Conservation (phyloP, 2,113 vertebrate genomes). For the Gallinago media region DNA sequence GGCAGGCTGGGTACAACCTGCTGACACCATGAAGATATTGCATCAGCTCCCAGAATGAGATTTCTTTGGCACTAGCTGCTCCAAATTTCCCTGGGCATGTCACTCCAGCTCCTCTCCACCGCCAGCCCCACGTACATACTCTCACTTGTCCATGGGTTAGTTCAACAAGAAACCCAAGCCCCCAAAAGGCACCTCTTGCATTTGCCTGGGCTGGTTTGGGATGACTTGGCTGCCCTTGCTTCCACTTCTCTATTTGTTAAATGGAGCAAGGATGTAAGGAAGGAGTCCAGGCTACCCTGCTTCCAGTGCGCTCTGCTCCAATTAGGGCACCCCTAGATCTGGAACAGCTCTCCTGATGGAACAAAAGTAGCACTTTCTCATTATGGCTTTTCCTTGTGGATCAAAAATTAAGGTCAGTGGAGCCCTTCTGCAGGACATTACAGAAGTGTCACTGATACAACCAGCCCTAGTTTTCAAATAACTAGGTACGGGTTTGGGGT, state of each 20-base stretch:
- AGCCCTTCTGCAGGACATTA: background rate
- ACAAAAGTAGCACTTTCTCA: background rate
- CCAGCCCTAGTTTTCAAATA: background rate
- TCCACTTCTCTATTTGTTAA: constrained; percentile 3
- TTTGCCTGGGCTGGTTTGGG: background rate
- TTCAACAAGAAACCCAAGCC: background rate
- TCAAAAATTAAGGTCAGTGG: constrained; percentile 1
- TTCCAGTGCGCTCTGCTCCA: background rate
- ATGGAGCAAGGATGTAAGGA: background rate
- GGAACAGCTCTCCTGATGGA: constrained; percentile 1
- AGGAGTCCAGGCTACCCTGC: background rate
- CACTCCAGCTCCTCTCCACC: background rate
- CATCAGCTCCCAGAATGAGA: background rate
- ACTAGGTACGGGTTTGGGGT: background rate
- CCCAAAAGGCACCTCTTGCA: background rate
- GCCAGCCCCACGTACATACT: rapidly evolving
- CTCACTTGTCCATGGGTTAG: background rate
- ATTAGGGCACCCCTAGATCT: background rate
- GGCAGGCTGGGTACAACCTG: background rate
- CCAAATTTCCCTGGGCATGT: background rate
- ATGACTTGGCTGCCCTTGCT: background rate
- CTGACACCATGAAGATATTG: background rate
- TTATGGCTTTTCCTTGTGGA: constrained; percentile 21
- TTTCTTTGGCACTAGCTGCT: background rate
- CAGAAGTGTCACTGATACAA: background rate